Evolutionary conservation across 2,113 vertebrate species (phyloP).

Genomic region (Istiophorus platypterus): DNA sequence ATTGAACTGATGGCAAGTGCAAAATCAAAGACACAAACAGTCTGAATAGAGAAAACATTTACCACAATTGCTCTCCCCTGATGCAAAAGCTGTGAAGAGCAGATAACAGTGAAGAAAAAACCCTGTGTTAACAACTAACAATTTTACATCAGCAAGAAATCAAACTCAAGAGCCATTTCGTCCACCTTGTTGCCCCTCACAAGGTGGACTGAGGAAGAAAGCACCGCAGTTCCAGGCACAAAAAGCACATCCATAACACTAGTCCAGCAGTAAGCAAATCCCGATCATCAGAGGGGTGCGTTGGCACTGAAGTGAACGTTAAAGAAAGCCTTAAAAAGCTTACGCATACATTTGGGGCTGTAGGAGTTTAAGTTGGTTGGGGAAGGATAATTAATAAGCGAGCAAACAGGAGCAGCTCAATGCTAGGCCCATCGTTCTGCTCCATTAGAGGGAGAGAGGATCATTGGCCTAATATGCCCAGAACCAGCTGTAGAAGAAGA

Average conservation of each 20-base stretch:
- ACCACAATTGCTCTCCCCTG: not conserved
- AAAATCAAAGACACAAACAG: constrained; percentile 1
- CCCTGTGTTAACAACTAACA: not conserved
- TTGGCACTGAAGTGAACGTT: constrained; percentile 37
- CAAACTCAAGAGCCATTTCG: not conserved
- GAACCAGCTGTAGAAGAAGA: constrained; percentile 66
- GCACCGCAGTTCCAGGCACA: constrained; percentile 10
- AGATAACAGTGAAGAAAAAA: too few species aligned
- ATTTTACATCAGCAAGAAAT: not conserved
- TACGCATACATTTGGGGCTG: not conserved
- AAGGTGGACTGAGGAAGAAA: constrained; percentile 1
- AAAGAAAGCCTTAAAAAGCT: constrained; percentile 44
- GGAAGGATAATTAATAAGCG: constrained; percentile 73
- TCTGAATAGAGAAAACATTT: not conserved
- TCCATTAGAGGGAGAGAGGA: constrained; percentile 75
- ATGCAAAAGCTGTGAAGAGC: not conserved
- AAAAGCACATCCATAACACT: constrained; percentile 15
- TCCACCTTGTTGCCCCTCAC: too few species aligned
- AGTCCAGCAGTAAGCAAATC: constrained; percentile 34
- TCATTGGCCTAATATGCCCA: constrained; percentile 65
- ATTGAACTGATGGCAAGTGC: not conserved
- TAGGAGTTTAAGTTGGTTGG: constrained; percentile 43
- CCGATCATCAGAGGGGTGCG: constrained; percentile 35
- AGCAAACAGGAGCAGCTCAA: constrained; percentile 62
- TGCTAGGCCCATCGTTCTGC: constrained; percentile 62